Evolutionary conservation across 2,797 vertebrate genomes (phyloP), one percentile per base, ranked within the genome.

Genomic region (Strix occidentalis): DNA sequence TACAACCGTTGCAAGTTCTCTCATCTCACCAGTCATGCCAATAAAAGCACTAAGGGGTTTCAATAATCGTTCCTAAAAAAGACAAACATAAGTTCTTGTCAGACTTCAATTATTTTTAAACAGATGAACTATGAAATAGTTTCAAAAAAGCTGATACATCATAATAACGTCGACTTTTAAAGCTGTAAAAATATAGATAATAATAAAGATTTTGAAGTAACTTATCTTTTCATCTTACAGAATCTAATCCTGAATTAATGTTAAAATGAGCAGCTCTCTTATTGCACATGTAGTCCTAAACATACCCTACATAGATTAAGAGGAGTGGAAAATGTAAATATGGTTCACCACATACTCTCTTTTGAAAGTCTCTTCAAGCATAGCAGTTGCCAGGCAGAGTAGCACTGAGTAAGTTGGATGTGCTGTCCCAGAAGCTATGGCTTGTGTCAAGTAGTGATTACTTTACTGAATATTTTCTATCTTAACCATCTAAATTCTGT

Each of bases 41-140:
- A 96, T 97, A 93, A 99, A 93, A 99, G 99, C 98, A 94, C 99
- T 98, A 69, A 99, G 98, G 23, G 99, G 99, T 96, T 99, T 99
- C 94, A 99, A 94, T 87, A 99, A 96, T 13, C 98, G 98, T 68
- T 99, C 99, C 99, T 99, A 95, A 86, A 89, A 95, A 60, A 78
- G 20, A 95, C 57, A 90, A 76, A 82, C 26, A 14, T 8, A 95
- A 41, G 51, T 66, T 66, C 43, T 64, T 86, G 10, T 96, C 76
- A 97, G 37, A 69, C 19, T 77, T 78, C 15, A 39, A 39, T 11
- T 39, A 80, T 50, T 96, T 88, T 78, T 66, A 92, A 75, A 53
- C 16, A 82, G 33, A 48, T 2, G 4, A 89, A 72, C 9, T 23
- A 53, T 11, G 25, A 71, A 26, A 25, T 4, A 48, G 28, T 43